These are phyloP conservation scores for Tachystola acroxantha DNA, from an alignment of 2,888 invertebrate genomes.

Conservation along the genomic window DNA sequence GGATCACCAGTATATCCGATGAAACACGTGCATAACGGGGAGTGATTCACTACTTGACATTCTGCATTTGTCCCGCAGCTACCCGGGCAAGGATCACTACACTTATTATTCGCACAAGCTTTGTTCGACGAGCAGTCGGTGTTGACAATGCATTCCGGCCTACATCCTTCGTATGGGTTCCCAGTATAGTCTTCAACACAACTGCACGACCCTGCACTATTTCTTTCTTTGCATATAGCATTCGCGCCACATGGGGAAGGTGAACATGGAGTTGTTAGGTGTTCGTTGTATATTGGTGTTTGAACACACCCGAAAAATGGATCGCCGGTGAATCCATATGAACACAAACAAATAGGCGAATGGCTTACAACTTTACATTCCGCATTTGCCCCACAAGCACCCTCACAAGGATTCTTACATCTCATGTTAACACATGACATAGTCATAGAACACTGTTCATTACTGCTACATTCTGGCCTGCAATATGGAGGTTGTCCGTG, in stretches of 20 bases:
- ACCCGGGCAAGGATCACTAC: constrained; percentile 87
- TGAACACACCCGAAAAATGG: constrained; percentile 82
- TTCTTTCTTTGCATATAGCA: constrained; percentile 80
- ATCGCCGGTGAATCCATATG: constrained; percentile 84
- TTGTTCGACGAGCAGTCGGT: constrained; percentile 84
- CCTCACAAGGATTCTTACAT: constrained; percentile 87
- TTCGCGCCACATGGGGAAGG: constrained; percentile 82
- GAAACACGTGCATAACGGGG: constrained; percentile 83
- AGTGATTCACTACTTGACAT: constrained; percentile 85
- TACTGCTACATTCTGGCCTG: constrained; percentile 87
- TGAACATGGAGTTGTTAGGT: constrained; percentile 74
- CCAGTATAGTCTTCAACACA: constrained; percentile 85
- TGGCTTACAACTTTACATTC: constrained; percentile 88
- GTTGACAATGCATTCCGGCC: constrained; percentile 85
- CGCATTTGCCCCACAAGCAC: constrained; percentile 84
- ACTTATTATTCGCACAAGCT: constrained; percentile 85
- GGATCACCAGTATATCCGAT: constrained; percentile 86
- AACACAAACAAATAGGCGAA: constrained; percentile 85
- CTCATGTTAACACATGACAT: constrained; percentile 87
- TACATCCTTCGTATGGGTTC: constrained; percentile 87
- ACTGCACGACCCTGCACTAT: constrained; percentile 81
- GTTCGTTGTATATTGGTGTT: constrained; percentile 45
- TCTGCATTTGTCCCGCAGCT: constrained; percentile 86
- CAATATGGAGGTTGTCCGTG: constrained; percentile 87
- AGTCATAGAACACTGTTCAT: constrained; percentile 83